These are phyloP conservation scores for Psophia crepitans DNA, from an alignment of 2,113 vertebrate species.

Conservation along the genomic window DNA sequence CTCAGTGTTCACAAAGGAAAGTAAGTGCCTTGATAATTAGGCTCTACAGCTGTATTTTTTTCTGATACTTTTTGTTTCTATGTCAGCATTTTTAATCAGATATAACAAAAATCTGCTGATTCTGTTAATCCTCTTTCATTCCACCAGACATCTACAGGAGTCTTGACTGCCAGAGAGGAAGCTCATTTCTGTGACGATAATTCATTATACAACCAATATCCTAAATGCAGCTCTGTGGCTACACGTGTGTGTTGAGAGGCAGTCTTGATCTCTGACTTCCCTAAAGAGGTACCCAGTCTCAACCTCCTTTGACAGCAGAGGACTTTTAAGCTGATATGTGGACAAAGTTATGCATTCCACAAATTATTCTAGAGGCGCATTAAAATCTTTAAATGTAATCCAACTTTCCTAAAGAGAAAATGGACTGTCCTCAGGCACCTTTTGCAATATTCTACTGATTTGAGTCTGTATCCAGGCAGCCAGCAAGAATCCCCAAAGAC, in stretches of 20 bases:
- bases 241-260: fast-evolving
- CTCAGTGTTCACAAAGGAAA: background rate
- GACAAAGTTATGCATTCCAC: background rate
- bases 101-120: background rate
- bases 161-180: background rate
- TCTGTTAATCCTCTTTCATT: background rate
- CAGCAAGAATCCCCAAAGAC: background rate
- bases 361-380: background rate
- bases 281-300: background rate
- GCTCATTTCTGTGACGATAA: background rate
- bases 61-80: background rate
- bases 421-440: background rate
- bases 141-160: background rate
- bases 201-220: background rate
- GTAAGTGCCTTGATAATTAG: background rate
- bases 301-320: background rate
- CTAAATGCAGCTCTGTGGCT: background rate
- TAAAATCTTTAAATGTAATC: background rate
- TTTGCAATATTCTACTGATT: background rate
- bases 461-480: background rate
- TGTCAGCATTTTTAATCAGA: background rate
- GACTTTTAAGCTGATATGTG: background rate
- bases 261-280: background rate
- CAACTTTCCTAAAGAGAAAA: background rate
- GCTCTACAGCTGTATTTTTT: background rate